Percentiles rank a stretch among this genome's conserved stretches.
These are phyloP conservation scores for Amphimallon solstitiale DNA, from an alignment of 2,888 invertebrate species.

Conservation along the genomic window DNA sequence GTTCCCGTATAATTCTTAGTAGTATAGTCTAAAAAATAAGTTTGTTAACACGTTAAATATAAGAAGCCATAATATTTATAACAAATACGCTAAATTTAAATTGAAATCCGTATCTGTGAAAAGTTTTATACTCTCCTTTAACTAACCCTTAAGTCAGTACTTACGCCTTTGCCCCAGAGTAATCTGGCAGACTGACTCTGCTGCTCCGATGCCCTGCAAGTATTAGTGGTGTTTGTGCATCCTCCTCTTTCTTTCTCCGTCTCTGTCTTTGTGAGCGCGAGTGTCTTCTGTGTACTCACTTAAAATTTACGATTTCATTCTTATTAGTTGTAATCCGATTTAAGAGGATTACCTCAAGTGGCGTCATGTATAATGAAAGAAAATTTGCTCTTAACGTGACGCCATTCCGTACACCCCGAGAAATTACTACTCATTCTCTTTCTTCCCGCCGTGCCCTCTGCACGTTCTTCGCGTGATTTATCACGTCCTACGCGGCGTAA, in stretches of 20 bases:
- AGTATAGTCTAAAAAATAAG: no score
- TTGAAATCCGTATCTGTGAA: no score
- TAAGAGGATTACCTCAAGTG: constrained; percentile 26
- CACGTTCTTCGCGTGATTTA: constrained; percentile 14
- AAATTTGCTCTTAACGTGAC: constrained; percentile 28
- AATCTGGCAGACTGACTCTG: no score
- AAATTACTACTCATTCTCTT: constrained; percentile 20
- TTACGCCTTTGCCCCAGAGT: no score
- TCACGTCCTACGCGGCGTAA: constrained; percentile 9
- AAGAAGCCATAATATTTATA: no score
- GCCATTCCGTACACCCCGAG: constrained; percentile 23
- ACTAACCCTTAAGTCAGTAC: no score
- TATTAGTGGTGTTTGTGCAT: no score
- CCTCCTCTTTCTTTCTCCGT: neutral
- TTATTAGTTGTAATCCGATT: constrained; percentile 34
- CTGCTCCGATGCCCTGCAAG: no score
- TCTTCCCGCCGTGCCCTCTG: neutral
- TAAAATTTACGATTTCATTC: constrained; percentile 29
- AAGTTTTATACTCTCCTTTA: no score
- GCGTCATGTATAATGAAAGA: constrained; percentile 30
- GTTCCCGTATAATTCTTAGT: no score
- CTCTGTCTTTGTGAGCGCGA: neutral
- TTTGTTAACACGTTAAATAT: no score
- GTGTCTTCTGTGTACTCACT: neutral
- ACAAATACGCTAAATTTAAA: no score